Percentiles rank a stretch among this genome's conserved stretches.
These are phyloP conservation scores for Umimayanthus chanpuru DNA, from an alignment of 92 coral and sea anemone genomes.

Conservation along the genomic window DNA sequence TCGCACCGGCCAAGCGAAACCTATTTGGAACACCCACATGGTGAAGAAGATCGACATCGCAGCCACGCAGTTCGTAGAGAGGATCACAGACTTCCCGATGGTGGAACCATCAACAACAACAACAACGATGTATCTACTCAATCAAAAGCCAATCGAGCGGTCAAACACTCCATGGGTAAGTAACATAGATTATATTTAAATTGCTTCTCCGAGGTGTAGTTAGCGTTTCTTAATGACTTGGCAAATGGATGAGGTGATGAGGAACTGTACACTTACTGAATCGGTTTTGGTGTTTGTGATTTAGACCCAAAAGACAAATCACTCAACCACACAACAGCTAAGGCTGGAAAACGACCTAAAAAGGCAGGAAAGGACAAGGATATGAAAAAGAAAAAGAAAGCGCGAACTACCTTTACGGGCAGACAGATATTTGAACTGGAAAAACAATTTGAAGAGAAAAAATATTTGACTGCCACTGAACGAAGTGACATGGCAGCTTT, in stretches of 20 bases:
- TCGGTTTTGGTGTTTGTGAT: slow-evolving; percentile 46
- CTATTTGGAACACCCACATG: slow-evolving; percentile 28
- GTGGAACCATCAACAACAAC: slow-evolving; percentile 36
- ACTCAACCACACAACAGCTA: slow-evolving; percentile 31
- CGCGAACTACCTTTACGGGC: slow-evolving; percentile 98
- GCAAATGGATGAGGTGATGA: slow-evolving; percentile 55
- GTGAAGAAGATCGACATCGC: slow-evolving; percentile 39
- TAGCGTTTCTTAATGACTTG: slow-evolving; percentile 55
- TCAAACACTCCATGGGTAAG: slow-evolving; percentile 42
- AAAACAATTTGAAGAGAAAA: slow-evolving; percentile 96
- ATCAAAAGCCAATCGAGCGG: slow-evolving; percentile 49
- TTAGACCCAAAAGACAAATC: slow-evolving; percentile 56
- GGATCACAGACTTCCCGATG: slow-evolving; percentile 37
- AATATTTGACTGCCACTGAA: slow-evolving; percentile 92
- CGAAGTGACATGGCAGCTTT: slow-evolving; percentile 92
- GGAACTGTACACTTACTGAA: slow-evolving; percentile 57
- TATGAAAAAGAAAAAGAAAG: slow-evolving; percentile 92
- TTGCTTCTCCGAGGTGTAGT: slow-evolving; percentile 21
- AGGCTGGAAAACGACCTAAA: slow-evolving; percentile 59
- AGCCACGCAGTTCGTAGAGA: slow-evolving; percentile 35
- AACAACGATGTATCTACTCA: slow-evolving; percentile 26
- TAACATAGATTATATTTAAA: slow-evolving; percentile 45
- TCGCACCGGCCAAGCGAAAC: slow-evolving; percentile 62
- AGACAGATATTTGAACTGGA: slow-evolving; percentile 98
- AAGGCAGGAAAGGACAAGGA: slow-evolving; percentile 68